A percentile compares a stretch with the other conserved stretches of the same genome.
phyloP scores from a whole-genome alignment of 2,888 invertebrate genomes.

The Thelaira solivaga region DNA sequence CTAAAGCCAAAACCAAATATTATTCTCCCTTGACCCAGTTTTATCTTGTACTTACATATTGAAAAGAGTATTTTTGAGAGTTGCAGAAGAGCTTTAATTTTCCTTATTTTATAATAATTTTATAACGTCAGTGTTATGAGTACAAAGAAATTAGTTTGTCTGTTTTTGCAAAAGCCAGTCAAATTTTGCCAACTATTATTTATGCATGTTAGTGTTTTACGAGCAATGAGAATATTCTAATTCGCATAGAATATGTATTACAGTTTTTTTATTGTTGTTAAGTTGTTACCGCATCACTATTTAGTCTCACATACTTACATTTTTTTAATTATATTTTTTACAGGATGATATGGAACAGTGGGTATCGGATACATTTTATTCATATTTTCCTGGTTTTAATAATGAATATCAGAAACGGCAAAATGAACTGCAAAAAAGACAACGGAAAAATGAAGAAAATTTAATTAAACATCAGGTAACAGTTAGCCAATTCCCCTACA shows the following conservation, averaged over 20 bases:
- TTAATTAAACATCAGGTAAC: constrained; percentile 74
- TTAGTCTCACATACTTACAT: background rate
- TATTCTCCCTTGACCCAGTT: constrained; percentile 31
- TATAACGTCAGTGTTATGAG: constrained; percentile 6
- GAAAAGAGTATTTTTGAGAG: background rate
- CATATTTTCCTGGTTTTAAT: constrained; percentile 76
- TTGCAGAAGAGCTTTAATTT: background rate
- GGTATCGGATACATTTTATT: constrained; percentile 76
- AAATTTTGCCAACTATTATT: constrained; percentile 26
- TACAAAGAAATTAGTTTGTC: background rate
- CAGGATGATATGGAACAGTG: constrained; percentile 77
- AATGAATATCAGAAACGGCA: constrained; percentile 75
- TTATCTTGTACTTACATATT: background rate
- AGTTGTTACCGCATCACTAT: constrained; percentile 63
- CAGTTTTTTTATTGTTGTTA: constrained; percentile 73
- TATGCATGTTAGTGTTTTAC: constrained; percentile 28
- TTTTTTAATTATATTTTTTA: constrained; percentile 16
- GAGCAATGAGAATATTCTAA: constrained; percentile 12
- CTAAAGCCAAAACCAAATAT: background rate
- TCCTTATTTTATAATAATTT: background rate
- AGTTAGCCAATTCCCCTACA: background rate
- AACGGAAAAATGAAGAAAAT: constrained; percentile 75
- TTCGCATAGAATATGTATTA: constrained; percentile 68
- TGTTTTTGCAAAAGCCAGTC: background rate
- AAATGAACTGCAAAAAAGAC: constrained; percentile 72